Evolutionary conservation across 23 tunicate species (phyloP), one percentile per base, ranked within the genome.

Genomic region (Clavelina lepadiformis): DNA sequence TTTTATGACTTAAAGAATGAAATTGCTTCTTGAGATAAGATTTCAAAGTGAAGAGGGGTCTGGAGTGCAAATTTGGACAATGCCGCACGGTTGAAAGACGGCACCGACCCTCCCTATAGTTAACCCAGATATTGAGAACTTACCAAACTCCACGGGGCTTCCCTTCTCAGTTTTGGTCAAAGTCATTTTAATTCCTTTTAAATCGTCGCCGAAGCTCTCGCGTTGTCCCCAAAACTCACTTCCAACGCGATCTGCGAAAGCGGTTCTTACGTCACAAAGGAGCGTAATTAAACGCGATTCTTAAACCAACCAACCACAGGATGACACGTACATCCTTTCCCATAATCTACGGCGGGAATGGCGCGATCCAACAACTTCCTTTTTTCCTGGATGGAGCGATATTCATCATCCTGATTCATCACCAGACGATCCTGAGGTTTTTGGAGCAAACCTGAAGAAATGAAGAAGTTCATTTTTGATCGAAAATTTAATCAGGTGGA

Each of bases 151-250:
- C 23, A 86, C 69, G 13, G 98, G 91, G 46, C 50, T 51, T 62
- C 98, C 98, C 58, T 65, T 76, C 64, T 91, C 91, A 46, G 98
- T 81, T 64, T 81, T 75, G 25, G 84, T 76, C 15, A 83, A 27
- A 25, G 85, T 67, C 82, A 77, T 83, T 45, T 77, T 83, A 11
- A 92, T 71, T 32, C 98, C 98, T 2, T 74, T 76, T 31, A 67
- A 27, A 22, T 92, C 93, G 47, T 77, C 92, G 0, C 98, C 98
- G 34, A 78, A 35, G 27, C 66, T 67, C 73, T 92, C 88, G 46
- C 53, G 77, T 66, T 83, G 98, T 28, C 67, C 67, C 98, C 98
- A 92, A 66, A 92, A 92, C 53, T 92, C 98, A 67, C 85, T 76
- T 20, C 93, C 93, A 31, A 79, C 88, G 5, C 94, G 79, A 58